Percentiles rank a stretch among this genome's conserved stretches.
Evolutionary conservation across 2,113 vertebrate species (phyloP).

Genomic region (Aleadryas rufinucha): DNA sequence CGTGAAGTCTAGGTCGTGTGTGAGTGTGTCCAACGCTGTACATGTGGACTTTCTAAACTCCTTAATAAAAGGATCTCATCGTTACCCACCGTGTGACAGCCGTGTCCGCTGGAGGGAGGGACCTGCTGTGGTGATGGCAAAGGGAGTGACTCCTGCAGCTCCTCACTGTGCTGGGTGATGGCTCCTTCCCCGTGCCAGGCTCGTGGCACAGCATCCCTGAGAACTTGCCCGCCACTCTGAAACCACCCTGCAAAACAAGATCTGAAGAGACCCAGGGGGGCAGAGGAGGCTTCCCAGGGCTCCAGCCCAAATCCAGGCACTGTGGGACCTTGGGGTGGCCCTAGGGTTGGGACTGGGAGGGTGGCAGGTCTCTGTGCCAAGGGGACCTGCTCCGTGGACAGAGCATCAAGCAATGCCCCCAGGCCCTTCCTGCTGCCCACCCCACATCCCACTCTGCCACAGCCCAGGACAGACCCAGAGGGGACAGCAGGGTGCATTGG

Average conservation of each 20-base stretch:
- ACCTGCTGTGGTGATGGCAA: rapidly evolving
- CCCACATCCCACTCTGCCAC: neutral
- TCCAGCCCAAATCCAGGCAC: neutral
- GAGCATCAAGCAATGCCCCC: rapidly evolving
- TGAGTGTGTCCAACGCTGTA: slow-evolving; percentile 47
- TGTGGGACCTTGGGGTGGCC: rapidly evolving
- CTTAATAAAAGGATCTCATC: slow-evolving; percentile 65
- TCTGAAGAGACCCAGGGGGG: neutral
- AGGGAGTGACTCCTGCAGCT: rapidly evolving
- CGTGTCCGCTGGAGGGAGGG: rapidly evolving
- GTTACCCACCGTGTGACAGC: neutral
- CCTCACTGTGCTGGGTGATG: rapidly evolving
- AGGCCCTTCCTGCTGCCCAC: neutral
- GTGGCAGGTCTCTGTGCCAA: neutral
- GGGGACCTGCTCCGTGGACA: neutral
- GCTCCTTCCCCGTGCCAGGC: neutral
- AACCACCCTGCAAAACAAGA: neutral
- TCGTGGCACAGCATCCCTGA: rapidly evolving
- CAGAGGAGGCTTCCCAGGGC: neutral
- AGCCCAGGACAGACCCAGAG: neutral
- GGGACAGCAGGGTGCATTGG: neutral
- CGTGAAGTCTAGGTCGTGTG: slow-evolving; percentile 25
- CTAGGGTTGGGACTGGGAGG: neutral
- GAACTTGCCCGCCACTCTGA: neutral
- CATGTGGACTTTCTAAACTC: slow-evolving; percentile 56